These are phyloP conservation scores for Drosophila pandora DNA, from an alignment of 1,140 invertebrate genomes.

Conservation along the genomic window DNA sequence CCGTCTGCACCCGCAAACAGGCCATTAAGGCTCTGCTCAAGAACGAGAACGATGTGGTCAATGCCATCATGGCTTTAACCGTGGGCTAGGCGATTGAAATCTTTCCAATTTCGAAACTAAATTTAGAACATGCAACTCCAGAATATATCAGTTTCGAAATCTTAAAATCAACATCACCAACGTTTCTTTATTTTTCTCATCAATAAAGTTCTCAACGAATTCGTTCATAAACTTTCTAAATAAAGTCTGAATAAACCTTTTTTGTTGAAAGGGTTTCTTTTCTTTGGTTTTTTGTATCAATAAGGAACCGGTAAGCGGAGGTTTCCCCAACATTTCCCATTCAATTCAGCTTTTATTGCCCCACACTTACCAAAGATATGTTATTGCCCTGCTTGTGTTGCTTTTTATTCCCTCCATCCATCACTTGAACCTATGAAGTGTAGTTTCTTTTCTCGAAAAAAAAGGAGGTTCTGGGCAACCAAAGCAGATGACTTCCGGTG, in stretches of 20 bases:
- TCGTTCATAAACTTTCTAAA: neutral
- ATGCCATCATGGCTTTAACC: conserved; percentile 69
- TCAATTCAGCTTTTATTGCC: conserved; percentile 11
- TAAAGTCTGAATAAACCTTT: neutral
- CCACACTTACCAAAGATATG: neutral
- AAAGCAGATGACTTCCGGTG: conserved; percentile 1
- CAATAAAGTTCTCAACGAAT: conserved; percentile 1
- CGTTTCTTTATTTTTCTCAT: neutral
- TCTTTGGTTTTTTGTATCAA: neutral
- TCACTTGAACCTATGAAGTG: neutral
- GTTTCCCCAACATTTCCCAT: conserved; percentile 15
- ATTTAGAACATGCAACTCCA: neutral
- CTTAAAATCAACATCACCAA: neutral
- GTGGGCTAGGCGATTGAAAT: conserved; percentile 11
- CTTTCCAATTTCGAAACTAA: neutral
- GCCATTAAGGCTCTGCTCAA: conserved; percentile 55
- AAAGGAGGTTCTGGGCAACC: neutral
- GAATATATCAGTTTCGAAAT: neutral
- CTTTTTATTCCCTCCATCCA: conserved; percentile 8
- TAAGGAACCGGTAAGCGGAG: conserved; percentile 9
- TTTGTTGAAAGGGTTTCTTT: neutral
- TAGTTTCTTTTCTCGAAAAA: conserved; percentile 1
- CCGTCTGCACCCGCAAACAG: conserved; percentile 47
- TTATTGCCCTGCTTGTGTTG: neutral
- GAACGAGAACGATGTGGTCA: conserved; percentile 65